phyloP scores from a whole-genome alignment of 1,140 invertebrate species.

The Brachystomella parvula region DNA sequence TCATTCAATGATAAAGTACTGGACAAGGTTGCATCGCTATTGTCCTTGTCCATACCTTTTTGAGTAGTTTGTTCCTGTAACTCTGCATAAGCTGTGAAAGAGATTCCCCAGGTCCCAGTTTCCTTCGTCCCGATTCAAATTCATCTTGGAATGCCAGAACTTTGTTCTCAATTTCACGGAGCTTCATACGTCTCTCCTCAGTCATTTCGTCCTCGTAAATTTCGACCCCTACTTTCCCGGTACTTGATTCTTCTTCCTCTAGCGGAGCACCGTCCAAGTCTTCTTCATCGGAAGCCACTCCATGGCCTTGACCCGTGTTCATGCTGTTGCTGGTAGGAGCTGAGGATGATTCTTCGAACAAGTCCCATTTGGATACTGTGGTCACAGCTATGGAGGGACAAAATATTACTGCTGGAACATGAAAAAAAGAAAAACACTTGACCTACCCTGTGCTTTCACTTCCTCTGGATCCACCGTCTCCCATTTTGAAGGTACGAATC shows the following conservation, averaged over 20 bases:
- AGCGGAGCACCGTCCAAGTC: slow-evolving; percentile 40
- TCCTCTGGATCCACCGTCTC: slow-evolving; percentile 85
- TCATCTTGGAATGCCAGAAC: slow-evolving; percentile 94
- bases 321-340: slow-evolving; percentile 39
- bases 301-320: background rate
- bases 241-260: slow-evolving; percentile 34
- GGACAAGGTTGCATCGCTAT: background rate
- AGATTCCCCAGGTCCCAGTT: slow-evolving; percentile 66
- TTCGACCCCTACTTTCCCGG: slow-evolving; percentile 9
- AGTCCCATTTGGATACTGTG: slow-evolving; percentile 80
- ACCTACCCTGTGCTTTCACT: slow-evolving; percentile 60
- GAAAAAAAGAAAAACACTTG: too few species aligned
- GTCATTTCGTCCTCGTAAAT: slow-evolving; percentile 45
- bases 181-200: slow-evolving; percentile 69
- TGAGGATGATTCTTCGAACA: slow-evolving; percentile 53
- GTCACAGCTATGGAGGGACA: slow-evolving; percentile 51
- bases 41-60: slow-evolving; percentile 52
- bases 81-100: slow-evolving; percentile 64
- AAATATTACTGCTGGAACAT: too few species aligned
- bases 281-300: slow-evolving; percentile 17
- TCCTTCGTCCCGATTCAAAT: slow-evolving; percentile 72
- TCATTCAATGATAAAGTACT: background rate
- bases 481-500: slow-evolving; percentile 84
- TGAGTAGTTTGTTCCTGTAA: slow-evolving; percentile 80
- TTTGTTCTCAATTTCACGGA: slow-evolving; percentile 89